Conservation (phyloP, 1,140 invertebrate genomes). For the Brachionus calyciflorus region DNA sequence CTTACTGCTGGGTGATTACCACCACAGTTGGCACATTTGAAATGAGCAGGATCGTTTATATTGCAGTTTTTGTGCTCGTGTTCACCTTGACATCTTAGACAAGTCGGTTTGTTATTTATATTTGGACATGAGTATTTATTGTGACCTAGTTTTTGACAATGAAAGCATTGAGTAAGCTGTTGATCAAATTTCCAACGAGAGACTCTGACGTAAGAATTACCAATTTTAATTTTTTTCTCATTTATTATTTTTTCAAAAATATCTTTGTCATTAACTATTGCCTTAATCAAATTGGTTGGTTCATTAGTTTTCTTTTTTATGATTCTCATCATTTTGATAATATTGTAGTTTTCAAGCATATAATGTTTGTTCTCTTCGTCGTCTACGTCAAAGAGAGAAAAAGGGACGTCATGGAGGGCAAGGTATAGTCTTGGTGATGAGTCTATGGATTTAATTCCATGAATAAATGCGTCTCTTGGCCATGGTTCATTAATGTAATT, state of each 20-base stretch:
- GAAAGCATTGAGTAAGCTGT: not conserved
- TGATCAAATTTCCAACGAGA: not conserved
- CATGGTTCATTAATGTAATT: slow-evolving; percentile 1
- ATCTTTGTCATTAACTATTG: not conserved
- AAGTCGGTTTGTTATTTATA: not conserved
- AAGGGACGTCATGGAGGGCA: not conserved
- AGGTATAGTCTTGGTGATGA: not conserved
- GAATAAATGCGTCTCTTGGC: not conserved
- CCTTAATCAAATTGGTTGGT: not conserved
- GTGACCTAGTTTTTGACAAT: not conserved
- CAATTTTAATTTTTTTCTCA: not conserved
- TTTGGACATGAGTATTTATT: not conserved
- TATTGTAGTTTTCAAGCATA: not conserved
- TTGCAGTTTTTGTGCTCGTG: not conserved
- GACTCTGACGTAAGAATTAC: not conserved
- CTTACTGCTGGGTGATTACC: not conserved
- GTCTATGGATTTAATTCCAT: not conserved
- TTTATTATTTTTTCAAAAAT: not conserved
- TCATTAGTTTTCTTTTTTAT: not conserved
- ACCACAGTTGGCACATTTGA: slow-evolving; percentile 2
- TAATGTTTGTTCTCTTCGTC: not conserved
- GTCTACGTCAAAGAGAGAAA: not conserved
- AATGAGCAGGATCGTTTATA: not conserved
- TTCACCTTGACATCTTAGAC: not conserved
- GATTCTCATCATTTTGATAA: slow-evolving; percentile 1